These are phyloP conservation scores for Hemitrygon akajei DNA, from an alignment of 2,797 vertebrate species.

Conservation along the genomic window DNA sequence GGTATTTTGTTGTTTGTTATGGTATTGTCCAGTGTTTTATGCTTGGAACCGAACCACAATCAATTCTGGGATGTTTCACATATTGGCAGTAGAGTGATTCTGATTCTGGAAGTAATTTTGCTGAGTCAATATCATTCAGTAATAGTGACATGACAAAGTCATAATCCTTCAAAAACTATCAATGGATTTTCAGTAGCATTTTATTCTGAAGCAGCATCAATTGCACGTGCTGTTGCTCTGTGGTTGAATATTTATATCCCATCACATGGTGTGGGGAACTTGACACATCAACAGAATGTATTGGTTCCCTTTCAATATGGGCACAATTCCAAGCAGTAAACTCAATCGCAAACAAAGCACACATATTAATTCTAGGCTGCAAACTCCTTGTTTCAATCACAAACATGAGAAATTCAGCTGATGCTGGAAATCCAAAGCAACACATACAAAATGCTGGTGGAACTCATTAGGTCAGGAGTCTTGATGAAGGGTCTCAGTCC, in stretches of 20 bases:
- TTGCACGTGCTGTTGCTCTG: neutral
- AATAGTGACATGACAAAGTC: neutral
- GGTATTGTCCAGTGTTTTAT: too few species aligned
- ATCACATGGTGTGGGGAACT: neutral
- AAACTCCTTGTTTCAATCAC: neutral
- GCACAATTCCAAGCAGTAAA: neutral
- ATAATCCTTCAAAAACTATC: neutral
- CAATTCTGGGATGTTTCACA: too few species aligned
- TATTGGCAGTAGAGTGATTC: too few species aligned
- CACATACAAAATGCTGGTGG: too few species aligned
- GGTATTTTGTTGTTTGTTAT: too few species aligned
- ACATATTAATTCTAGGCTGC: neutral
- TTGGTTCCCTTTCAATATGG: neutral
- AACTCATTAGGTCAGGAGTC: too few species aligned
- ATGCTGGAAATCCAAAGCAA: too few species aligned
- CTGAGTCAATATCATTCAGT: conserved; percentile 17
- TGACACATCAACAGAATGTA: neutral
- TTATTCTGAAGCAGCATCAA: neutral
- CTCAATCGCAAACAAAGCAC: neutral
- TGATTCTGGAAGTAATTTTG: neutral
- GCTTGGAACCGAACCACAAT: too few species aligned
- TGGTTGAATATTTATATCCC: neutral
- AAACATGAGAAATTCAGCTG: too few species aligned
- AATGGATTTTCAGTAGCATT: neutral
- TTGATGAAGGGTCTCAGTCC: too few species aligned